These are phyloP conservation scores for Rhineura floridana DNA, from an alignment of 2,113 vertebrate species.

Conservation along the genomic window DNA sequence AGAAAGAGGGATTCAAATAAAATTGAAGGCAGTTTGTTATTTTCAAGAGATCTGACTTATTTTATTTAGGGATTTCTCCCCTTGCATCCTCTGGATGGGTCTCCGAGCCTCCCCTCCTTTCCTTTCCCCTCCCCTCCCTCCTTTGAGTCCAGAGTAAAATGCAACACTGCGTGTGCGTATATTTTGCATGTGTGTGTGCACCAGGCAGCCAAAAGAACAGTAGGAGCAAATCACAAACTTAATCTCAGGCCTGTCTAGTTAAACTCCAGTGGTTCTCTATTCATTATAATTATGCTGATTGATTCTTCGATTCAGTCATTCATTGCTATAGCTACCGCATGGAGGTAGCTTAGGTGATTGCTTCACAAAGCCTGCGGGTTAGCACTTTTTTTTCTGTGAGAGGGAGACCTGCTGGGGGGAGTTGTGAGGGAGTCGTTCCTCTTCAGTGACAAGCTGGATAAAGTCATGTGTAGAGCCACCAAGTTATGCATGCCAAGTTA, in stretches of 20 bases:
- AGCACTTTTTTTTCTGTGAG: not conserved
- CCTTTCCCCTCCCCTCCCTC: not conserved
- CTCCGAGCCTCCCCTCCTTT: not conserved
- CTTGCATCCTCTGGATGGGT: not conserved
- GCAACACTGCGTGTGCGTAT: not conserved
- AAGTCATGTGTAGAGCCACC: not conserved
- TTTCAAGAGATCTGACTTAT: not conserved
- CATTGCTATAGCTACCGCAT: slow-evolving; percentile 26
- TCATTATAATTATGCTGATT: slow-evolving; percentile 31
- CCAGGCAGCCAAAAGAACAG: slow-evolving; percentile 12
- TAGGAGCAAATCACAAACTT: not conserved
- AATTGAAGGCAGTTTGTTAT: too few species aligned
- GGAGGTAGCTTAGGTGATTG: not conserved
- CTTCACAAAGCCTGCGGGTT: not conserved
- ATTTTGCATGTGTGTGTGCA: not conserved
- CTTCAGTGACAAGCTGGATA: fast-evolving
- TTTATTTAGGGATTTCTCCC: not conserved
- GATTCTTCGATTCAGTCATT: not conserved
- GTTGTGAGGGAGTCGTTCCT: not conserved
- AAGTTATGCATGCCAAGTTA: not conserved
- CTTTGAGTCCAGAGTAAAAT: not conserved
- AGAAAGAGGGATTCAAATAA: too few species aligned
- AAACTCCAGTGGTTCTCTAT: slow-evolving; percentile 18
- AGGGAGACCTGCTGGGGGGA: not conserved
- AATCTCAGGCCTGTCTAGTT: not conserved